phyloP scores from a whole-genome alignment of 2,113 vertebrate species.

The Pagrus major region DNA sequence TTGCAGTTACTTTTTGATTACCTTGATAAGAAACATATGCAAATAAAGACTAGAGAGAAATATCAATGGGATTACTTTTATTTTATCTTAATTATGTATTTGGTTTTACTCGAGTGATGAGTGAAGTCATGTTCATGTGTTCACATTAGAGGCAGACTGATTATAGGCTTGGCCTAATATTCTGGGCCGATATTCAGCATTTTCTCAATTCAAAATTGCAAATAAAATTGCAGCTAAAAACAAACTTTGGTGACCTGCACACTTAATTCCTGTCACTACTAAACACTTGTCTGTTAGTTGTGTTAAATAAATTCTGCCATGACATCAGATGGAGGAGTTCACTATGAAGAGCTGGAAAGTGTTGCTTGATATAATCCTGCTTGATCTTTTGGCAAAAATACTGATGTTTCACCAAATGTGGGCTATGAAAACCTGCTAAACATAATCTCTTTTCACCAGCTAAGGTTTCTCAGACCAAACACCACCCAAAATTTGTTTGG shows the following conservation, averaged over 20 bases:
- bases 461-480: conserved; percentile 36
- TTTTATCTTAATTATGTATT: too few relatives aligned
- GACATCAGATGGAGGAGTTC: conserved; percentile 45
- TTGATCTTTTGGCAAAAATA: conserved; percentile 39
- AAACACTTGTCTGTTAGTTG: not conserved
- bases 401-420: conserved; percentile 37
- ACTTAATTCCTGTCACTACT: not conserved
- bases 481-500: conserved; percentile 61
- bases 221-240: not conserved
- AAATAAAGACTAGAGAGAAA: too few relatives aligned
- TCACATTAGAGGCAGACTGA: too few relatives aligned
- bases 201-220: too few relatives aligned
- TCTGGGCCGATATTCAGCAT: too few relatives aligned
- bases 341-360: conserved; percentile 41
- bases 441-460: conserved; percentile 56
- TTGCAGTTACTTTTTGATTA: too few relatives aligned
- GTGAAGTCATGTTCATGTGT: too few relatives aligned
- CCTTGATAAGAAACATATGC: too few relatives aligned
- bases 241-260: not conserved
- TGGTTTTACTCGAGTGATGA: too few relatives aligned
- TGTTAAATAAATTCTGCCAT: conserved; percentile 27
- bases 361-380: conserved; percentile 40
- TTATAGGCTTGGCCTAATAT: too few relatives aligned
- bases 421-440: conserved; percentile 44
- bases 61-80: too few relatives aligned